These are phyloP conservation scores for Enteromius viviparus DNA, from an alignment of 2,797 vertebrate genomes.

Conservation along the genomic window DNA sequence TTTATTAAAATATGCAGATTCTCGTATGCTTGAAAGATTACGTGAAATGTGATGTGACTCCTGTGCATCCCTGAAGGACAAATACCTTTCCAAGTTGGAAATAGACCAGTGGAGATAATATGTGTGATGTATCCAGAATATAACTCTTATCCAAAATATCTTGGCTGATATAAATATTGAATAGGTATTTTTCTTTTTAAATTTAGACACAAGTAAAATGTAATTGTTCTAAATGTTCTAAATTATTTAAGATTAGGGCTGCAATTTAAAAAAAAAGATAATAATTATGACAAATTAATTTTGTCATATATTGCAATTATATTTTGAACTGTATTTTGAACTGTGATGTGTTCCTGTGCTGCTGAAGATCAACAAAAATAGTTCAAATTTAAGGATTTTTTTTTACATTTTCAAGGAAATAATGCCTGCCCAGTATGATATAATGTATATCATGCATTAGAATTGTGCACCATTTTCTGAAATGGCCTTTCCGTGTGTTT, in stretches of 20 bases:
- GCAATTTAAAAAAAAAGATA: neutral
- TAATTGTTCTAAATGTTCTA: neutral
- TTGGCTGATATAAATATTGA: neutral
- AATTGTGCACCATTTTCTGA: neutral
- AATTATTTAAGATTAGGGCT: neutral
- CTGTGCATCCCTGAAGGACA: neutral
- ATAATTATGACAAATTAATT: no score
- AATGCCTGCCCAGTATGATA: neutral
- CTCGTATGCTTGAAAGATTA: neutral
- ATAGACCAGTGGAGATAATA: neutral
- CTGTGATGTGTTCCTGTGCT: neutral
- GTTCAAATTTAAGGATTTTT: no score
- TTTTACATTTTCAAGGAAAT: neutral
- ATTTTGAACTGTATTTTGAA: neutral
- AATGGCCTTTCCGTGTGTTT: slow-evolving; percentile 6
- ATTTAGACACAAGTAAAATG: neutral
- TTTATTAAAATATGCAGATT: neutral
- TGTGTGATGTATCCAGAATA: neutral
- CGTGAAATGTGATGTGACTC: neutral
- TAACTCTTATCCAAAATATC: neutral
- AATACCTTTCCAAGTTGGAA: neutral
- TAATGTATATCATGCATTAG: neutral
- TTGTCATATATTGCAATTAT: neutral
- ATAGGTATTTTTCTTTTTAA: neutral
- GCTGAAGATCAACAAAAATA: no score